Conservation (phyloP, 2,113 vertebrate genomes). For the Formicarius rufipectus region DNA sequence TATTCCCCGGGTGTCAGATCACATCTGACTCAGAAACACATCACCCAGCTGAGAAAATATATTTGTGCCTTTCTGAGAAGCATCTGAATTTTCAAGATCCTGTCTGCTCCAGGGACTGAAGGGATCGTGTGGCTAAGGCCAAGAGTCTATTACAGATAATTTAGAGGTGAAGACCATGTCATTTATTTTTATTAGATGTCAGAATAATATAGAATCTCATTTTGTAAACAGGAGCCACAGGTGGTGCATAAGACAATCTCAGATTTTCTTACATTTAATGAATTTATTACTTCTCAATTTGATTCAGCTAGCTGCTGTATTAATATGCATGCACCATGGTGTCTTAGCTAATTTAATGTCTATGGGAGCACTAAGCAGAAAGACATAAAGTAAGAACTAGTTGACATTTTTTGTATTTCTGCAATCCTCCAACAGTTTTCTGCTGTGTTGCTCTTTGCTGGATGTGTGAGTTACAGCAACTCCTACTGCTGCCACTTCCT, state of each 20-base stretch:
- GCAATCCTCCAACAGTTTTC: not conserved
- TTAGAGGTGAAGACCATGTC: not conserved
- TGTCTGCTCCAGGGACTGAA: not conserved
- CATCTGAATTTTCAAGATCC: not conserved
- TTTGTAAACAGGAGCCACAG: slow-evolving; percentile 22
- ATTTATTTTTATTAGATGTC: not conserved
- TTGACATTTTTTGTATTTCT: not conserved
- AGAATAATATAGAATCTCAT: not conserved
- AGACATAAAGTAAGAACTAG: not conserved
- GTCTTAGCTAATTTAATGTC: not conserved
- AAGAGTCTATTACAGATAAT: not conserved
- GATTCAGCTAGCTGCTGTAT: not conserved
- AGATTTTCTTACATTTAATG: not conserved
- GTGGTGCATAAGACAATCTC: not conserved
- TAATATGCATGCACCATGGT: not conserved
- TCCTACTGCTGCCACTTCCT: not conserved
- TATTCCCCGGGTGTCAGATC: slow-evolving; percentile 7
- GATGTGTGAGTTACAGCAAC: not conserved
- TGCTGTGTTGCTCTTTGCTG: not conserved
- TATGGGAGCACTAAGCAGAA: not conserved
- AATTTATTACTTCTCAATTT: not conserved
- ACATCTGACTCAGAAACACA: not conserved
- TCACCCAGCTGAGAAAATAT: not conserved
- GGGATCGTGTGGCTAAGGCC: not conserved
- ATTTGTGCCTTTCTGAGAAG: not conserved